Evolutionary conservation across 2,113 vertebrate genomes (phyloP).

Genomic region (human (Homo sapiens)): DNA sequence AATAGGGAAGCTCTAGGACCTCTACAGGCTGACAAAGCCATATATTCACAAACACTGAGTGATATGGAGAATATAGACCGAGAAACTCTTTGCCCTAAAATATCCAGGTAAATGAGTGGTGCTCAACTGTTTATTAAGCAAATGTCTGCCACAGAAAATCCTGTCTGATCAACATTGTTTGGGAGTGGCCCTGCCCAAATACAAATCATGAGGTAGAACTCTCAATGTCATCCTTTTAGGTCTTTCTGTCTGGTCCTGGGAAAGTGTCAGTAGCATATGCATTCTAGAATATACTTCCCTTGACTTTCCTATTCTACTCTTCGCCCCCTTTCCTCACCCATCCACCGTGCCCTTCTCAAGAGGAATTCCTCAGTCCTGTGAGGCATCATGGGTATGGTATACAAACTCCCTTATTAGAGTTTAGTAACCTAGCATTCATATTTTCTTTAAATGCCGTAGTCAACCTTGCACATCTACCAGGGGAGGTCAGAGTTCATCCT

Average conservation of each 20-base stretch:
- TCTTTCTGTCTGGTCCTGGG: neutral
- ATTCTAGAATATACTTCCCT: neutral
- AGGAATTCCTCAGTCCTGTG: neutral
- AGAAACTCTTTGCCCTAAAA: neutral
- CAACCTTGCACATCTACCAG: slow-evolving; percentile 6
- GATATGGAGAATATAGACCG: neutral
- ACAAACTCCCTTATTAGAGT: neutral
- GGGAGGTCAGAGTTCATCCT: slow-evolving; percentile 18
- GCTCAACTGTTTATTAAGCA: neutral
- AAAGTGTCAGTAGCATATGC: neutral
- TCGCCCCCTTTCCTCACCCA: neutral
- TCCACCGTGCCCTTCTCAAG: neutral
- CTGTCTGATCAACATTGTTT: neutral
- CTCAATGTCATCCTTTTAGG: neutral
- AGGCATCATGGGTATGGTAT: neutral
- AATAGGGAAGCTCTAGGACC: neutral
- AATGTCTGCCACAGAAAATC: neutral
- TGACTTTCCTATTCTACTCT: neutral
- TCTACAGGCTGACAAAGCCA: neutral
- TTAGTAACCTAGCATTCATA: neutral
- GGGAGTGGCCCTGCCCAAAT: neutral
- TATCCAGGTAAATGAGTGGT: neutral
- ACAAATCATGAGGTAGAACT: neutral
- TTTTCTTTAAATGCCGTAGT: neutral
- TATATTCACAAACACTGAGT: neutral